phyloP scores from a whole-genome alignment of 2,888 invertebrate species.

The Drosophila tanythrix region DNA sequence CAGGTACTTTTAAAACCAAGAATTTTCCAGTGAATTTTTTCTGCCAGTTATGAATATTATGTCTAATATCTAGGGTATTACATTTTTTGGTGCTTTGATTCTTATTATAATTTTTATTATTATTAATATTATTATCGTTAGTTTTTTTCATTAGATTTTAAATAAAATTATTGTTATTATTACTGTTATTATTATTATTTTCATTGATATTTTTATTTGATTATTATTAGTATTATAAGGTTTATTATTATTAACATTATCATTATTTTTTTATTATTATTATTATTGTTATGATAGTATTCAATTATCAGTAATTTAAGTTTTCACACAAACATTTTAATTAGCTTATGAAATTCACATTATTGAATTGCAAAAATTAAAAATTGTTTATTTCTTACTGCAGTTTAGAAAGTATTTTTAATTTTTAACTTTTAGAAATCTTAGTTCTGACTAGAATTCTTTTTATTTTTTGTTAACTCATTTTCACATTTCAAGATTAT shows the following conservation, averaged over 20 bases:
- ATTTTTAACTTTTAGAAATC: not conserved
- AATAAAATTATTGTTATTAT: not conserved
- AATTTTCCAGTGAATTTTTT: not conserved
- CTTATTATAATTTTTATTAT: not conserved
- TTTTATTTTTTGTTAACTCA: too few species aligned
- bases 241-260: not conserved
- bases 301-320: not conserved
- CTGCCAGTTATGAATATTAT: too few species aligned
- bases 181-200: slow-evolving; percentile 2
- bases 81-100: not conserved
- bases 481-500: not conserved
- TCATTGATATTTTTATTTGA: not conserved
- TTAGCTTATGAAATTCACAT: not conserved
- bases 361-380: not conserved
- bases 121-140: not conserved
- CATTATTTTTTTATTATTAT: too few species aligned
- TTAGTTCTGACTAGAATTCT: not conserved
- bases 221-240: not conserved
- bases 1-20: not conserved
- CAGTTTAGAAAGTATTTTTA: not conserved
- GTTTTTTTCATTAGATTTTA: not conserved
- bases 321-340: not conserved
- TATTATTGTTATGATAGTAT: not conserved
- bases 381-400: not conserved
- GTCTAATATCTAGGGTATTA: not conserved